Percentiles rank a stretch among this genome's conserved stretches.
Evolutionary conservation across 2,888 invertebrate species (phyloP).

Genomic region (Brachypterus glaber): DNA sequence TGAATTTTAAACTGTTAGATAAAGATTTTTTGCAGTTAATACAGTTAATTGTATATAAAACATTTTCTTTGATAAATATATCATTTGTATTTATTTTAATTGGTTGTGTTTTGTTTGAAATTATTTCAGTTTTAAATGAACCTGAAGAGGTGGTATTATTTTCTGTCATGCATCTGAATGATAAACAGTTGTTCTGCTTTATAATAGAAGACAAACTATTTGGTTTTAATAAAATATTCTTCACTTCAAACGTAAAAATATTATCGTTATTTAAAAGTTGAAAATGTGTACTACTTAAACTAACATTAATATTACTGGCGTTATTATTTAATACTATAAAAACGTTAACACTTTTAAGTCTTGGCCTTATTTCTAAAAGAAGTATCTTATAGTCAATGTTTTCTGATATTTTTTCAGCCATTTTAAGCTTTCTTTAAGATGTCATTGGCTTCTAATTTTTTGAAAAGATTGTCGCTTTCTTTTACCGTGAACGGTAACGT

Average conservation of each 20-base stretch:
- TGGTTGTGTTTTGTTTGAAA: slow-evolving; percentile 17
- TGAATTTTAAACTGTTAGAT: slow-evolving; percentile 39
- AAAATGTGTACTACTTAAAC: slow-evolving; percentile 20
- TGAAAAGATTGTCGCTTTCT: slow-evolving; percentile 65
- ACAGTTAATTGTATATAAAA: slow-evolving; percentile 43
- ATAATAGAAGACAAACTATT: slow-evolving; percentile 33
- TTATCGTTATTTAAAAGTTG: slow-evolving; percentile 24
- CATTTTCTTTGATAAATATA: slow-evolving; percentile 42
- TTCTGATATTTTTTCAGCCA: slow-evolving; percentile 19
- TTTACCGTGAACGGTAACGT: slow-evolving; percentile 72
- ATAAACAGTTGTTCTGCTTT: slow-evolving; percentile 27
- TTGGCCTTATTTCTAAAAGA: slow-evolving; percentile 51
- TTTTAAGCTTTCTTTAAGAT: slow-evolving; percentile 36
- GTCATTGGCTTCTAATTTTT: slow-evolving; percentile 52
- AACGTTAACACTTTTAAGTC: slow-evolving; percentile 52
- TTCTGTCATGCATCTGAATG: slow-evolving; percentile 35
- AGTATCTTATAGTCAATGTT: slow-evolving; percentile 38
- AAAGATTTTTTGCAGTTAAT: slow-evolving; percentile 33
- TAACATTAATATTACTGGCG: slow-evolving; percentile 32
- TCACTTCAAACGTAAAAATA: slow-evolving; percentile 23
- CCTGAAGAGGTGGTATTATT: slow-evolving; percentile 24
- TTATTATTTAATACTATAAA: slow-evolving; percentile 45
- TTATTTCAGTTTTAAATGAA: slow-evolving; percentile 32
- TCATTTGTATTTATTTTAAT: background rate
- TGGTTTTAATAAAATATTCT: slow-evolving; percentile 25